A percentile compares a stretch with the other conserved stretches of the same genome.
These are phyloP conservation scores for Torymus texanus DNA, from an alignment of 2,888 invertebrate genomes.

Conservation along the genomic window DNA sequence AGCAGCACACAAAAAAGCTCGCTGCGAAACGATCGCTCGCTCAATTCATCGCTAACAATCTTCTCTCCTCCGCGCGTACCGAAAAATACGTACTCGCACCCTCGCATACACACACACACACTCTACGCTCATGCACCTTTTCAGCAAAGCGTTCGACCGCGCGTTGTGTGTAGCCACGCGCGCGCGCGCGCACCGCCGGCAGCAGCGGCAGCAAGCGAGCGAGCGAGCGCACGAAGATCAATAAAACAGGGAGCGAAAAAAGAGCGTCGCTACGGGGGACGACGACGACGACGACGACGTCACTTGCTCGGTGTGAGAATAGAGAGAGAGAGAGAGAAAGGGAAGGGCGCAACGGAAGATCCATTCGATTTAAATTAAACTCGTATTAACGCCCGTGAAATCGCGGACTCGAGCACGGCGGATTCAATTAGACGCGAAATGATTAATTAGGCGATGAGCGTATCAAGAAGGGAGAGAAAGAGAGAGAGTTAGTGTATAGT, in stretches of 20 bases:
- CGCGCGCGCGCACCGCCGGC: neutral
- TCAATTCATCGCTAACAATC: neutral
- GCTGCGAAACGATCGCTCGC: constrained; percentile 1
- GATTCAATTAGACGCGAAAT: constrained; percentile 67
- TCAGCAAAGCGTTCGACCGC: constrained; percentile 37
- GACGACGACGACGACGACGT: constrained; percentile 28
- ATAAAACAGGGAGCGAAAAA: constrained; percentile 69
- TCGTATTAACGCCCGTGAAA: constrained; percentile 70
- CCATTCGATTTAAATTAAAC: constrained; percentile 72
- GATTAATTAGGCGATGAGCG: constrained; percentile 54
- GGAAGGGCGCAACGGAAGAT: constrained; percentile 54
- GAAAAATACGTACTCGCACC: too few species aligned
- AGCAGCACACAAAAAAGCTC: neutral
- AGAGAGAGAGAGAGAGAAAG: constrained; percentile 17
- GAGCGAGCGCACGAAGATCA: constrained; percentile 65
- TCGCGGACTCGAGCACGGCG: constrained; percentile 59
- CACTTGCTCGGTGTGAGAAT: constrained; percentile 14
- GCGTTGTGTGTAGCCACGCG: neutral
- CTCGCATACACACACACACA: neutral
- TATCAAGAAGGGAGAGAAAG: constrained; percentile 64
- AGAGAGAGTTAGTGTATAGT: constrained; percentile 3
- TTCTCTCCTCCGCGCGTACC: neutral
- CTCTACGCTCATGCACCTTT: constrained; percentile 24
- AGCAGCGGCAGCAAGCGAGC: constrained; percentile 13
- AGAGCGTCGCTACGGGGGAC: constrained; percentile 54